These are phyloP conservation scores for Ellobium chinense DNA, from an alignment of 2,888 invertebrate species.

Conservation along the genomic window DNA sequence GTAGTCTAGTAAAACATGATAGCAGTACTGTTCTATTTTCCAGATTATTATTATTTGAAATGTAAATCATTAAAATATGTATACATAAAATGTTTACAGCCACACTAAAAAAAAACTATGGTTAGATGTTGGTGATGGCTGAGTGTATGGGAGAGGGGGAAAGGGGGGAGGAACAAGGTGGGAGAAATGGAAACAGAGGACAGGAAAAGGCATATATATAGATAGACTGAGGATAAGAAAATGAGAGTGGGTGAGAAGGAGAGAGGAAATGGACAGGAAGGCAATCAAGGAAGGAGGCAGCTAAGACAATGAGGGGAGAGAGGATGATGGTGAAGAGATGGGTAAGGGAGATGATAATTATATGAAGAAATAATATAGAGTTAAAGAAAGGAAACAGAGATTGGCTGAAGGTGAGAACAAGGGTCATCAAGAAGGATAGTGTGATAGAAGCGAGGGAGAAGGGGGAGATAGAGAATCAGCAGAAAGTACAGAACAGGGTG, in stretches of 20 bases:
- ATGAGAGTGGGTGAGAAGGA: neutral
- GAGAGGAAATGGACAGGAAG: neutral
- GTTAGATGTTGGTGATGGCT: neutral
- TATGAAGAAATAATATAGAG: neutral
- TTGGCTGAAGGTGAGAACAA: neutral
- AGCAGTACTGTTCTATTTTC: no score
- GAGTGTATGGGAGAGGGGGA: neutral
- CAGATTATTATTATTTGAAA: no score
- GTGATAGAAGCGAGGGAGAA: neutral
- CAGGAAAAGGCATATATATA: neutral
- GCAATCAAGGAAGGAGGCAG: neutral
- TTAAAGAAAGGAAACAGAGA: neutral
- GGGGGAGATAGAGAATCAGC: neutral
- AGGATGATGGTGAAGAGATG: neutral
- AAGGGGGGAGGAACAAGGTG: neutral
- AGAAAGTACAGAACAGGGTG: neutral
- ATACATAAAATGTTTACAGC: no score
- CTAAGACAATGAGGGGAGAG: neutral
- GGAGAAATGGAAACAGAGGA: neutral
- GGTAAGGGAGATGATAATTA: neutral
- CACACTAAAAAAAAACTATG: neutral
- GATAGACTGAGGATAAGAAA: neutral
- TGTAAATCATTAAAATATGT: no score
- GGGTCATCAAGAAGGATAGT: neutral
- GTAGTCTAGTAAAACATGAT: no score